A percentile compares a stretch with the other conserved stretches of the same genome.
These are phyloP conservation scores for Mythimna albipuncta DNA, from an alignment of 2,888 invertebrate species.

Conservation along the genomic window DNA sequence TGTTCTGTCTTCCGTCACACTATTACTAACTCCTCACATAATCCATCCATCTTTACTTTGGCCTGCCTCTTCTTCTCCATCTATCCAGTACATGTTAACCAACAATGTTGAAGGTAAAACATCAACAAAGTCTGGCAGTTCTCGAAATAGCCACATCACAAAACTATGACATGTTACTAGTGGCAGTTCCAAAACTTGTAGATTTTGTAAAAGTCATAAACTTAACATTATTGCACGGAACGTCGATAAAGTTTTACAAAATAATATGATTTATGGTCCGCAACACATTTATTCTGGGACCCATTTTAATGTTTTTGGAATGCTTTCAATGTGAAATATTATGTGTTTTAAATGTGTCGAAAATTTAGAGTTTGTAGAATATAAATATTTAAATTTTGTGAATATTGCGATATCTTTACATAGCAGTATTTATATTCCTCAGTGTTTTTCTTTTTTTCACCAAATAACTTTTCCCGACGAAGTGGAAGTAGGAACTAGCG, in stretches of 20 bases:
- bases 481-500: too few species aligned
- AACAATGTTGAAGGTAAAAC: too few species aligned
- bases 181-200: background rate
- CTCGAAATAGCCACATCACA: constrained; percentile 40
- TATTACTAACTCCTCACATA: too few species aligned
- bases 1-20: too few species aligned
- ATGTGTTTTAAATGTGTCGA: background rate
- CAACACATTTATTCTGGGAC: constrained; percentile 13
- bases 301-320: constrained; percentile 11
- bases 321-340: constrained; percentile 8
- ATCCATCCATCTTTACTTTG: too few species aligned
- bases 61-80: too few species aligned
- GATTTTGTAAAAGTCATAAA: constrained; percentile 46
- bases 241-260: constrained; percentile 27
- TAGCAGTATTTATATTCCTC: background rate
- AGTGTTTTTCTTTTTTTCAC: too few species aligned
- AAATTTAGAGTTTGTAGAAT: background rate
- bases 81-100: too few species aligned
- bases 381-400: too few species aligned
- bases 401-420: background rate
- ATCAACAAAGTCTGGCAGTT: constrained; percentile 22
- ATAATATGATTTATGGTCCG: constrained; percentile 41
- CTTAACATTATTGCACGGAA: constrained; percentile 4
- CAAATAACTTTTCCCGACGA: too few species aligned
- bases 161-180: background rate